These are phyloP conservation scores for Pecten maximus DNA, from an alignment of 2,888 invertebrate genomes.

Conservation along the genomic window DNA sequence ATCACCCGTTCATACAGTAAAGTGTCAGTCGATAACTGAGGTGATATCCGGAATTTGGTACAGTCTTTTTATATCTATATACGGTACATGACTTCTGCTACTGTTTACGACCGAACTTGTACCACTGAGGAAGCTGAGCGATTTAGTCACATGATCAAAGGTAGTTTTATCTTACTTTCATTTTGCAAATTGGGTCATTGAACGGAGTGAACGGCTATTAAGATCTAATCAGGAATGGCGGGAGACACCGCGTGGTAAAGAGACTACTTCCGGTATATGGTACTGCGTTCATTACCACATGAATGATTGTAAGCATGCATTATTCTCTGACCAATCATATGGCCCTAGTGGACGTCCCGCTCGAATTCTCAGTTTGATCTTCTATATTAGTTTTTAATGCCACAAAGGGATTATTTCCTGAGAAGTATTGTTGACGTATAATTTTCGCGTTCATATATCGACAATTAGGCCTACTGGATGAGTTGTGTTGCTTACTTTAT, in stretches of 20 bases:
- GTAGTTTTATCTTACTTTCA: not conserved
- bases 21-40: too few relatives aligned
- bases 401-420: not conserved
- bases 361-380: not conserved
- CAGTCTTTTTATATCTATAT: too few relatives aligned
- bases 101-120: not conserved
- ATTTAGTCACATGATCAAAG: not conserved
- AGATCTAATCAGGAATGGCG: not conserved
- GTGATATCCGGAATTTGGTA: too few relatives aligned
- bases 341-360: not conserved
- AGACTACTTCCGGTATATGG: not conserved
- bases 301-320: not conserved
- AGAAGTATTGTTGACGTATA: not conserved
- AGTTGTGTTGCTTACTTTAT: too few relatives aligned
- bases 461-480: too few relatives aligned
- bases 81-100: not conserved
- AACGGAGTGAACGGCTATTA: not conserved
- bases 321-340: not conserved
- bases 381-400: not conserved
- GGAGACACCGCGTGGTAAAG: not conserved
- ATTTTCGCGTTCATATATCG: too few relatives aligned
- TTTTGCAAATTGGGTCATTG: not conserved
- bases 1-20: too few relatives aligned
- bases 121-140: not conserved
- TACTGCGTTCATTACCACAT: not conserved